Evolutionary conservation across 2,113 vertebrate genomes (phyloP), one percentile per base, ranked within the genome.

Genomic region (Melanostigma gelatinosum): DNA sequence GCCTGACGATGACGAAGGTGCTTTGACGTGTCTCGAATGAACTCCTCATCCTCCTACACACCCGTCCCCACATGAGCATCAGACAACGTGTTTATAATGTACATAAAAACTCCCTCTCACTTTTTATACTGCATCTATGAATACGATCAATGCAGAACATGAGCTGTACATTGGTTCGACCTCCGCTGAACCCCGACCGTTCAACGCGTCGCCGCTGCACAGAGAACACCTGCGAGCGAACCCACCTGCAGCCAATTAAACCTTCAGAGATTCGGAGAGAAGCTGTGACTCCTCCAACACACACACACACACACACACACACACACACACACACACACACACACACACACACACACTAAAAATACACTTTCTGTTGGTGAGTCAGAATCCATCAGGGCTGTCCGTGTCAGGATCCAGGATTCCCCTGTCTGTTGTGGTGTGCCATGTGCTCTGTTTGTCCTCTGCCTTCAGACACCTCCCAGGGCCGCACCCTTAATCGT

Each of bases 171-270:
- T 40, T 32, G 57, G 42, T 57, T 34, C 12, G 13, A 48, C 66
- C 79, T 52, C 62, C 57, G 44, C 64, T 79, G 70, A 78, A 74
- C 24, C 79, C 34, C 4, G 16, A 40, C 7, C 38, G 1, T 34
- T 52, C 22, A 50, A 55, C 6, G 40, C 70, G 74, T 48, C 5
- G 1, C 63, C 73, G 46, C 65, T 50, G 75, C 67, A 32, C 44
- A n/a, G 6, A 34, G 61, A 75, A 79, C 89, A 77, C 85, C 84
- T 67, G 62, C 72, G 82, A 68, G 65, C 46, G 15, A 60, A 65
- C 61, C 13, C 61, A 66, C 71, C 75, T 50, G 72, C 61, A 77
- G 76, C 79, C 86, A 90, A 88, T 88, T 88, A 85, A 80, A 82
- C 69, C 13, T 24, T 32, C 52, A 7, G 3, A 42, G 32, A 77